These are phyloP conservation scores for Syrmaticus mikado DNA, from an alignment of 2,113 vertebrate species.

Conservation along the genomic window DNA sequence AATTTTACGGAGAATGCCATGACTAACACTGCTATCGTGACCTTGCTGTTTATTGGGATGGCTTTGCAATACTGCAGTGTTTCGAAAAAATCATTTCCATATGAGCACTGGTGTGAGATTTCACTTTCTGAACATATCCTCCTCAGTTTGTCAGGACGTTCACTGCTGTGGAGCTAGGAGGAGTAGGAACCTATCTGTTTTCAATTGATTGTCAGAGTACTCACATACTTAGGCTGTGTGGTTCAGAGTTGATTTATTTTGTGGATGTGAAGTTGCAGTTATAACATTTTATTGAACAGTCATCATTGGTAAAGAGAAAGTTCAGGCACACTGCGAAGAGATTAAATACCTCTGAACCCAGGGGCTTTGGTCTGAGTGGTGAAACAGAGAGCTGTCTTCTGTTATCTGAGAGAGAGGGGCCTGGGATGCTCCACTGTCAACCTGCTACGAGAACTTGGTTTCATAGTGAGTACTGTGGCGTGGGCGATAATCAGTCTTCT, in stretches of 20 bases:
- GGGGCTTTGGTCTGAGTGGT: neutral
- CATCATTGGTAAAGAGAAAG: conserved; percentile 11
- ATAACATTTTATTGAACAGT: conserved; percentile 32
- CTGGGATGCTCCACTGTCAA: neutral
- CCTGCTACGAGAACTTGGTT: neutral
- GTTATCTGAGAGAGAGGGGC: neutral
- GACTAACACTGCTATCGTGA: conserved; percentile 22
- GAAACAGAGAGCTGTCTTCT: neutral
- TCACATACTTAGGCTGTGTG: neutral
- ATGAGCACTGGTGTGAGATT: conserved; percentile 52
- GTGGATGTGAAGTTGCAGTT: conserved; percentile 41
- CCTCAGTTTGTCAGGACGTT: conserved; percentile 42
- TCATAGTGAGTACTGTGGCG: neutral
- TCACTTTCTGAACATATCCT: conserved; percentile 39
- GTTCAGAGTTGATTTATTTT: conserved; percentile 53
- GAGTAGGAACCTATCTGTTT: conserved; percentile 52
- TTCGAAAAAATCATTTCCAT: conserved; percentile 64
- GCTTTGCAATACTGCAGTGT: conserved; percentile 14
- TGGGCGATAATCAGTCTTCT: neutral
- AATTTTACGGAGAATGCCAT: conserved; percentile 14
- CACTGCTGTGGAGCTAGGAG: conserved; percentile 6
- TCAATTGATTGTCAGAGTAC: conserved; percentile 30
- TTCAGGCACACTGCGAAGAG: conserved; percentile 6
- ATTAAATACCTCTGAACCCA: neutral
- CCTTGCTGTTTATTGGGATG: conserved; percentile 22